Evolutionary conservation across 2,113 vertebrate species (phyloP).

Genomic region (Calonectris borealis): DNA sequence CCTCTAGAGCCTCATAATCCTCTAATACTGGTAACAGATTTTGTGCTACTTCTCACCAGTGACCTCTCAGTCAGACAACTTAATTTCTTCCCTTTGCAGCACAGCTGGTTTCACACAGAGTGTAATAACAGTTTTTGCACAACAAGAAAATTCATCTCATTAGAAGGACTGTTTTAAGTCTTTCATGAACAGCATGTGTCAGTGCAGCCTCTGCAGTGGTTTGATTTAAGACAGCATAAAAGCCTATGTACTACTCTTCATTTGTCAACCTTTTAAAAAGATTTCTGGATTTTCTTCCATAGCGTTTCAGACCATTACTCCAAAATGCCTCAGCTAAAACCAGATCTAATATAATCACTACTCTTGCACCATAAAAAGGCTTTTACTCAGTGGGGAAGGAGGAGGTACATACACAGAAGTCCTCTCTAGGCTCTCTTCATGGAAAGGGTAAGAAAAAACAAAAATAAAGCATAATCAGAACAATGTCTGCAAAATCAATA

Average conservation of each 20-base stretch:
- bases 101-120: constrained; percentile 59
- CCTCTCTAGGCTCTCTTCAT: not conserved
- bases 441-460: not conserved
- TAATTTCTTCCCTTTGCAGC: constrained; percentile 61
- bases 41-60: constrained; percentile 21
- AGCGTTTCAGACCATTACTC: not conserved
- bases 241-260: not conserved
- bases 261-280: not conserved
- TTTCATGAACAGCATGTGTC: constrained; percentile 40
- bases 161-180: constrained; percentile 47
- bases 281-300: not conserved
- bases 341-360: not conserved
- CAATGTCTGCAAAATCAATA: not conserved
- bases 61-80: constrained; percentile 65
- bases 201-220: not conserved
- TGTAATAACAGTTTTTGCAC: constrained; percentile 63
- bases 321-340: not conserved
- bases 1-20: constrained; percentile 51
- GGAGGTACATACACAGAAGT: not conserved
- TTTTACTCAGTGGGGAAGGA: not conserved
- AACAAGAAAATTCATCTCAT: constrained; percentile 67
- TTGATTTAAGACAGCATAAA: constrained; percentile 44
- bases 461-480: not conserved
- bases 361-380: not conserved
- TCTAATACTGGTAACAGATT: constrained; percentile 71